phyloP scores from a whole-genome alignment of 2,113 vertebrate genomes.

The Brevimyrus niger region DNA sequence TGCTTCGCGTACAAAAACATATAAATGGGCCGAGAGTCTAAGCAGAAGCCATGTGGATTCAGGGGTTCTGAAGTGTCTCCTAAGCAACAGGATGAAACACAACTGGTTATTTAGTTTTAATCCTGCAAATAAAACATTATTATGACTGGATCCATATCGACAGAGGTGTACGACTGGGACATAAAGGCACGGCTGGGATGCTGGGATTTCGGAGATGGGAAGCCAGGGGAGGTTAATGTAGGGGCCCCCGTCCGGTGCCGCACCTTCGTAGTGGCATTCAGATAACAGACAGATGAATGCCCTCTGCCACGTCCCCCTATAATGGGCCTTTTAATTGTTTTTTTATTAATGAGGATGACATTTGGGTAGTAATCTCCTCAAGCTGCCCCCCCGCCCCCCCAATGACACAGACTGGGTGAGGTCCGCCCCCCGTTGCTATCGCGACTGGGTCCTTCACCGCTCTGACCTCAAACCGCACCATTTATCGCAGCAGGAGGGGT shows the following conservation, averaged over 20 bases:
- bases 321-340: conserved; percentile 71
- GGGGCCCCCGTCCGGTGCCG: conserved; percentile 73
- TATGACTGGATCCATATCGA: background rate
- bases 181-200: background rate
- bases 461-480: conserved; percentile 78
- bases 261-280: conserved; percentile 76
- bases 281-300: conserved; percentile 79
- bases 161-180: background rate
- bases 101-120: background rate
- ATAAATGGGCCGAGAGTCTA: background rate
- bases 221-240: conserved; percentile 54
- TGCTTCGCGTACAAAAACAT: background rate
- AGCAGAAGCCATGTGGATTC: background rate
- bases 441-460: conserved; percentile 88
- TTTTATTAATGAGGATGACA: conserved; percentile 64
- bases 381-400: conserved; percentile 30
- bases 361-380: conserved; percentile 65
- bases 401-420: conserved; percentile 33
- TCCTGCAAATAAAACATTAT: background rate
- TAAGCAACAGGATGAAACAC: background rate
- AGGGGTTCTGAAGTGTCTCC: background rate
- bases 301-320: conserved; percentile 58
- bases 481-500: conserved; percentile 82
- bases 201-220: conserved; percentile 58
- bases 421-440: conserved; percentile 61